Conservation (phyloP, 1,140 invertebrate species). For the Drosophila chauvacae region DNA sequence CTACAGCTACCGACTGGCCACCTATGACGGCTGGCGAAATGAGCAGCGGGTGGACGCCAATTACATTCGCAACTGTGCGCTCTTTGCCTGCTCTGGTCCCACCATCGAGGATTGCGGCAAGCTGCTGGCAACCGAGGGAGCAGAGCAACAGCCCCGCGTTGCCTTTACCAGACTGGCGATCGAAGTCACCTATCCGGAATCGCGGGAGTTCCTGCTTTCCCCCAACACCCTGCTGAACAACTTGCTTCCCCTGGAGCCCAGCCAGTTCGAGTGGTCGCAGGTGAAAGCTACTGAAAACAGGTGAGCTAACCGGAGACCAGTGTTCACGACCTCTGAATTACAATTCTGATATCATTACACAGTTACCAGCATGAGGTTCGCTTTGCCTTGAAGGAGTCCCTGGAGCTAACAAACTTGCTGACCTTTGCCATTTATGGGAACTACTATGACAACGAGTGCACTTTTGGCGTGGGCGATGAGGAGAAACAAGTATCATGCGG, state of each 20-base stretch:
- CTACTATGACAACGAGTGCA: constrained; percentile 64
- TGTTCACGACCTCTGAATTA: too few relatives aligned
- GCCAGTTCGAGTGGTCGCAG: constrained; percentile 54
- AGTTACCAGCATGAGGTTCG: constrained; percentile 46
- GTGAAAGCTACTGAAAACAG: constrained; percentile 3
- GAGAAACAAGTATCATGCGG: constrained; percentile 50
- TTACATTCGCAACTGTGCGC: constrained; percentile 62
- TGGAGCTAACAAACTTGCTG: constrained; percentile 48
- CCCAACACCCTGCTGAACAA: constrained; percentile 59
- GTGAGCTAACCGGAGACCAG: constrained; percentile 8
- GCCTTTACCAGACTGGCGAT: constrained; percentile 54
- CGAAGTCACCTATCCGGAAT: constrained; percentile 50
- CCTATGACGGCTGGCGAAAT: constrained; percentile 68
- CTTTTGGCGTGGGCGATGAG: constrained; percentile 24
- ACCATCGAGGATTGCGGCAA: constrained; percentile 59
- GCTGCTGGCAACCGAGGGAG: constrained; percentile 9
- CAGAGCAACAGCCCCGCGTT: neutral
- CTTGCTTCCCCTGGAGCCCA: constrained; percentile 58
- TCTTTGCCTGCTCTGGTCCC: constrained; percentile 64
- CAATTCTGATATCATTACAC: neutral
- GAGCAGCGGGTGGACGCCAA: constrained; percentile 55
- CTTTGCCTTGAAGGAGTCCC: constrained; percentile 19
- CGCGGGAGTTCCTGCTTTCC: constrained; percentile 43
- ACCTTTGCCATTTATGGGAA: constrained; percentile 77
- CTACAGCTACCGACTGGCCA: constrained; percentile 62